Evolutionary conservation across 1,140 invertebrate genomes (phyloP), one percentile per base, ranked within the genome.

Genomic region (Oncopodura yosiiana): DNA sequence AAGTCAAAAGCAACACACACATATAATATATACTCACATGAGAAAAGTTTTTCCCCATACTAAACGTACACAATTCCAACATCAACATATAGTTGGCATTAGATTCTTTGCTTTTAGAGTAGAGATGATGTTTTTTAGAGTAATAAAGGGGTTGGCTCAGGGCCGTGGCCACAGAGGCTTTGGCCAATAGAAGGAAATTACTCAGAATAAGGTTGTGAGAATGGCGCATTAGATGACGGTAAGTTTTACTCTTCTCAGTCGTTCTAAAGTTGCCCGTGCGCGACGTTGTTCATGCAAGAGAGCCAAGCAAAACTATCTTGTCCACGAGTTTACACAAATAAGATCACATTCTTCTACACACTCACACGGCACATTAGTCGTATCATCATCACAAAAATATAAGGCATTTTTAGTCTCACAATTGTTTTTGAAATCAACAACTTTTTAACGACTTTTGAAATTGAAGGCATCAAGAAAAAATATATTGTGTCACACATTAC

Each of bases 261-360:
- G 21, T 49, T 49, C 38, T 16, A 30, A n/a, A 49, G 46, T 49
- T 37, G 32, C n/a, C 46, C 36, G 46, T 49, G 46, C 46, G 46
- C 46, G 16, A 11, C 19, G 30, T 9, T 5, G 38, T 34, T 37
- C 46, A 16, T 19, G n/a, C 1, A 24, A 8, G 21, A 39, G 16
- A n/a, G 11, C 16, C 21, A n/a, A 19, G 16, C n/a, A 1, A 5
- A 19, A 39, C 16, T 39, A n/a, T 39, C 37, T 27, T 27, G 14
- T 45, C 43, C n/a, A n/a, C 23, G 16, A 16, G 26, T 45, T 21
- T 29, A 16, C 9, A 16, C 24, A 27, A 16, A 9, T 39, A 9
- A 3, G 4, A 9, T 16, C 37, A 8, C 8, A 8, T 19, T 16
- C 37, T 39, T 39, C 21, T 9, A 9, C 9, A 19, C 8, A n/a